These are phyloP conservation scores for Melanostoma scalare DNA, from an alignment of 2,888 invertebrate genomes.

Conservation along the genomic window DNA sequence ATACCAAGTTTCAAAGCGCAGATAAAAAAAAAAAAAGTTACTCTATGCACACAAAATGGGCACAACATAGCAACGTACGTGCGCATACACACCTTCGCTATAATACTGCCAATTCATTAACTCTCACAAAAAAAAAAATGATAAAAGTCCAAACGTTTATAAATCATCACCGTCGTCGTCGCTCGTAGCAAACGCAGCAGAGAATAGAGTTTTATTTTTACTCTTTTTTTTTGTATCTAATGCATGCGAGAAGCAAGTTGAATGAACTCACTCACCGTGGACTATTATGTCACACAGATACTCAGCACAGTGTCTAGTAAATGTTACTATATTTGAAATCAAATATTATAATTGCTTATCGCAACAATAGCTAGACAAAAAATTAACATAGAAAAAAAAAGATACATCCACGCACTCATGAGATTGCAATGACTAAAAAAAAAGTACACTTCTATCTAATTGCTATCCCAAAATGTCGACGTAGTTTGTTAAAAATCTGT, in stretches of 20 bases:
- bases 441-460: slow-evolving; percentile 42
- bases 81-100: slow-evolving; percentile 36
- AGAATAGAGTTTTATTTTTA: neutral
- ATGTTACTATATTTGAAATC: slow-evolving; percentile 27
- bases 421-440: slow-evolving; percentile 11
- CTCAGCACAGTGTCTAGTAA: slow-evolving; percentile 14
- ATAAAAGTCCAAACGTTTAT: too few relatives aligned
- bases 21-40: slow-evolving; percentile 14
- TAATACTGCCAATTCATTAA: slow-evolving; percentile 38
- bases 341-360: slow-evolving; percentile 61
- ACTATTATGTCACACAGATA: slow-evolving; percentile 69
- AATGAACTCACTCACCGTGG: slow-evolving; percentile 52
- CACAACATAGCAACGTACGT: slow-evolving; percentile 21
- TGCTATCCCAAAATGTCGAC: slow-evolving; percentile 56
- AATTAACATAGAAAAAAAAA: slow-evolving; percentile 6
- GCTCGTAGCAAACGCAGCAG: slow-evolving; percentile 9
- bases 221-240: slow-evolving; percentile 31
- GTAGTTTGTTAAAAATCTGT: slow-evolving; percentile 1
- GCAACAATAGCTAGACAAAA: slow-evolving; percentile 41
- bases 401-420: slow-evolving; percentile 56
- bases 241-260: slow-evolving; percentile 44
- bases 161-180: too few relatives aligned
- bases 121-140: neutral
- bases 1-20: neutral
- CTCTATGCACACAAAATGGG: slow-evolving; percentile 27